phyloP scores from a whole-genome alignment of 2,888 invertebrate species.

The Drosophila dives region DNA sequence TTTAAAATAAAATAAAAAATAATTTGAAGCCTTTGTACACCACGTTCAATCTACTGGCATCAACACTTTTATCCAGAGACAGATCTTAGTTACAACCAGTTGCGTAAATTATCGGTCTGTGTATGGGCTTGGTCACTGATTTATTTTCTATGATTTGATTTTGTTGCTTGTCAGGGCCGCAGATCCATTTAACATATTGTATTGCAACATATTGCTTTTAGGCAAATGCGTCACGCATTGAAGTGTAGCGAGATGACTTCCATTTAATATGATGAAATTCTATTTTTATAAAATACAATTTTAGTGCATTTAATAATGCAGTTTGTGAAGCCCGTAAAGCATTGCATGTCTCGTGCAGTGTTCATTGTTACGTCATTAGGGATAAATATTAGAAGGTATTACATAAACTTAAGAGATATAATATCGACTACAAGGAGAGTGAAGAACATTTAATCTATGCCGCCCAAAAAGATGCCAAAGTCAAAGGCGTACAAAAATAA shows the following conservation, averaged over 20 bases:
- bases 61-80: background rate
- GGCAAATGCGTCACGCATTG: slow-evolving; percentile 42
- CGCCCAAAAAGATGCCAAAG: slow-evolving; percentile 51
- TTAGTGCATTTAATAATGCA: slow-evolving; percentile 43
- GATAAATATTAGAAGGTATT: background rate
- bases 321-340: slow-evolving; percentile 37
- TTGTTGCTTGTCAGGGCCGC: slow-evolving; percentile 39
- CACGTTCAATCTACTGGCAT: background rate
- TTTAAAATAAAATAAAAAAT: background rate
- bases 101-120: slow-evolving; percentile 1
- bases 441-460: background rate
- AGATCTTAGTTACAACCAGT: slow-evolving; percentile 21
- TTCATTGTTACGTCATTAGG: slow-evolving; percentile 36
- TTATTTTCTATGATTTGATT: slow-evolving; percentile 15
- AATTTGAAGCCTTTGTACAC: background rate
- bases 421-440: background rate
- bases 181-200: slow-evolving; percentile 59
- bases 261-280: slow-evolving; percentile 37
- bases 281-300: slow-evolving; percentile 19
- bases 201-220: background rate
- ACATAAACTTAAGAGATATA: background rate
- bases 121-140: slow-evolving; percentile 19
- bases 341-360: slow-evolving; percentile 42
- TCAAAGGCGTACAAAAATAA: slow-evolving; percentile 56
- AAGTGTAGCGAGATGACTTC: slow-evolving; percentile 24